phyloP scores from a whole-genome alignment of 2,888 invertebrate species.

The Conomelus anceps region DNA sequence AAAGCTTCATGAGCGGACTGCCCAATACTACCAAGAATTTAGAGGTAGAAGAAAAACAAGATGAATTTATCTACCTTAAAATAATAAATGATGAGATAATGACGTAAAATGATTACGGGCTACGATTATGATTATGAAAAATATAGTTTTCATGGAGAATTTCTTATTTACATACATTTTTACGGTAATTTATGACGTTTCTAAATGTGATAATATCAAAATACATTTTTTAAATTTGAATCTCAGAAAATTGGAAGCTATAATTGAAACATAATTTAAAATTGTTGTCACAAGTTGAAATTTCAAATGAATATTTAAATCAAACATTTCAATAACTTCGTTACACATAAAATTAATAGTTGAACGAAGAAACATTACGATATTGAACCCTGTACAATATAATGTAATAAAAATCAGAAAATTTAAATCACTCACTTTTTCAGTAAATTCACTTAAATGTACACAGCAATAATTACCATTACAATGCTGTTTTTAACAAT shows the following conservation, averaged over 20 bases:
- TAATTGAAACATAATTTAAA: not conserved
- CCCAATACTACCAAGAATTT: no score
- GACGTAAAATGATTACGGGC: no score
- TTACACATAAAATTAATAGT: no score
- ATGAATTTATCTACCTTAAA: no score
- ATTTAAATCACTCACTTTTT: not conserved
- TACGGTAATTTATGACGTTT: not conserved
- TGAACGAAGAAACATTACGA: not conserved
- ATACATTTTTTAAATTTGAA: not conserved
- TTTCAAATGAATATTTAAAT: not conserved
- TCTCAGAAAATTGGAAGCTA: not conserved
- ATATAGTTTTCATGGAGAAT: no score
- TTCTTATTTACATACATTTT: no score
- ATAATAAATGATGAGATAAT: no score
- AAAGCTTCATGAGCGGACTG: no score
- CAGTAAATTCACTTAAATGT: not conserved
- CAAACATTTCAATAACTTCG: not conserved
- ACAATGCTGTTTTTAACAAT: not conserved
- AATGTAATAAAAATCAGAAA: not conserved
- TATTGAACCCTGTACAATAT: not conserved
- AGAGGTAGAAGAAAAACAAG: no score
- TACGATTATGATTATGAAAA: no score
- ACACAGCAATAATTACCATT: not conserved
- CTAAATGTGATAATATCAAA: not conserved
- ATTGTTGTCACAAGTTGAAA: not conserved